These are phyloP conservation scores for Chaetorhynchus papuensis DNA, from an alignment of 2,113 vertebrate species.

Conservation along the genomic window DNA sequence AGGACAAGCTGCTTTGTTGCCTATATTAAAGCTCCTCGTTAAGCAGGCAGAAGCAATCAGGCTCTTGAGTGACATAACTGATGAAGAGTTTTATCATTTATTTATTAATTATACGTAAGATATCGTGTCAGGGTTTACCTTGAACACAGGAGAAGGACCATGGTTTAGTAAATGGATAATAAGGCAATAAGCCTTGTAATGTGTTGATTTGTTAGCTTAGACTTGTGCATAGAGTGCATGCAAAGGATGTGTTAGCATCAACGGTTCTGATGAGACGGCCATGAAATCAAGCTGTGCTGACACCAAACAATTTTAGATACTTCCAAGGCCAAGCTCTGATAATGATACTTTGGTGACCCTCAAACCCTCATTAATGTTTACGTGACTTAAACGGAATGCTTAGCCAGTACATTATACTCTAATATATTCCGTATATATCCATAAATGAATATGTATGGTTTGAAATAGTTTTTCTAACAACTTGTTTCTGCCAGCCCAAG, in stretches of 20 bases:
- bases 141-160: conserved; percentile 8
- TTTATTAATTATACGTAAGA: conserved; percentile 8
- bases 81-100: conserved; percentile 29
- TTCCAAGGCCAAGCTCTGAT: conserved; percentile 17
- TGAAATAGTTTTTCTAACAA: conserved; percentile 12
- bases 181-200: neutral
- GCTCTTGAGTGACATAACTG: neutral
- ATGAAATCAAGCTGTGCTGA: conserved; percentile 16
- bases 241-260: neutral
- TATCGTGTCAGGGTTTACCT: conserved; percentile 23
- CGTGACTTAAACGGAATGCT: neutral
- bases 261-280: neutral
- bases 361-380: neutral
- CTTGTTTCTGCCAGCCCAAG: neutral
- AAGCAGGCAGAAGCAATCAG: conserved; percentile 34
- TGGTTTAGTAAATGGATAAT: conserved; percentile 27
- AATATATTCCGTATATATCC: neutral
- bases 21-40: neutral
- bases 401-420: neutral
- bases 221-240: neutral
- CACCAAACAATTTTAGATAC: neutral
- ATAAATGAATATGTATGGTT: conserved; percentile 40
- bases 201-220: conserved; percentile 18
- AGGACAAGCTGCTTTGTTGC: neutral
- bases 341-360: conserved; percentile 13